These are phyloP conservation scores for Nanger granti DNA, from an alignment of 2,113 vertebrate genomes.

Conservation along the genomic window DNA sequence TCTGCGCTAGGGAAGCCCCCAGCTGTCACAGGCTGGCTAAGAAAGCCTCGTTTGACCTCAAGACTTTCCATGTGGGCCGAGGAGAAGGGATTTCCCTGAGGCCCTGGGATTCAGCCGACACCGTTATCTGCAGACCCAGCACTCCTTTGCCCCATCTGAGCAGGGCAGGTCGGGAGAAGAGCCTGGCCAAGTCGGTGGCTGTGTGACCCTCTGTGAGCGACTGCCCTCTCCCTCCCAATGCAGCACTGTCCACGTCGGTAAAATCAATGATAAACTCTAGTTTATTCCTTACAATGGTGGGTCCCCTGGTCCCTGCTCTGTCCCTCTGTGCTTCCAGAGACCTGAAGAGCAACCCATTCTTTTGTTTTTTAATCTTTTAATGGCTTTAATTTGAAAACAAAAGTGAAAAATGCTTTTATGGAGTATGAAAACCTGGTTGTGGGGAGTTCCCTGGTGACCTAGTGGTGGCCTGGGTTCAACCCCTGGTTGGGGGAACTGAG, in stretches of 20 bases:
- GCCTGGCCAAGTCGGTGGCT: background rate
- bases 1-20: background rate
- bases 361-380: background rate
- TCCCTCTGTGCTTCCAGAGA: background rate
- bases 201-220: background rate
- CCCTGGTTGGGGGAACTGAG: background rate
- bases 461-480: background rate
- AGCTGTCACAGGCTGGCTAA: background rate
- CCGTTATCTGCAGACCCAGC: background rate
- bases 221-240: background rate
- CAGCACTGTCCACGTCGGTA: background rate
- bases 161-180: background rate
- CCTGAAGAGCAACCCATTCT: background rate
- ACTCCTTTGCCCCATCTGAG: background rate
- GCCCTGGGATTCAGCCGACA: background rate
- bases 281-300: background rate
- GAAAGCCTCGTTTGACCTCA: background rate
- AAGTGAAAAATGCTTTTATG: background rate
- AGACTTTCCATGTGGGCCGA: background rate
- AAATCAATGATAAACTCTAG: background rate
- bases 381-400: background rate
- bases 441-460: background rate
- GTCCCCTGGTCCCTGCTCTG: background rate
- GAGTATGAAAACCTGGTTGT: background rate
- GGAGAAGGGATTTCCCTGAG: background rate